Percentiles rank a stretch among this genome's conserved stretches.
Evolutionary conservation across 2,888 invertebrate species (phyloP).

Genomic region (Napeogenes inachia): DNA sequence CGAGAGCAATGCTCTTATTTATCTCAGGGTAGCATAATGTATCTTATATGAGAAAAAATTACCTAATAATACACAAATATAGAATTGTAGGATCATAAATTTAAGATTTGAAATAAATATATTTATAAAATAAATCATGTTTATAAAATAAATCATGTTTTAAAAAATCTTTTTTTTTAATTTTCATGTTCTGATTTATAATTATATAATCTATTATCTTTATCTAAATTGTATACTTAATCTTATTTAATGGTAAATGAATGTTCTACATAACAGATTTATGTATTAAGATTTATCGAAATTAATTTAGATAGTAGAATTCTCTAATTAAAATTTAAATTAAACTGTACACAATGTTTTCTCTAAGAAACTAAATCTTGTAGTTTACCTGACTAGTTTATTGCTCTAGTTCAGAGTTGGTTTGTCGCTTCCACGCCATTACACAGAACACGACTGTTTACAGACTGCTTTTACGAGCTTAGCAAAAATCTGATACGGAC

Average conservation of each 20-base stretch:
- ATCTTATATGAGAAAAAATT: not conserved
- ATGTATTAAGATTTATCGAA: too few relatives aligned
- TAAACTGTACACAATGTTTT: constrained; percentile 4
- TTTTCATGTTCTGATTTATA: too few relatives aligned
- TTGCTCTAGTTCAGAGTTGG: constrained; percentile 26
- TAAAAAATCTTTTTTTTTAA: too few relatives aligned
- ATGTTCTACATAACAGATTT: too few relatives aligned
- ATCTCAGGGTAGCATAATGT: not conserved
- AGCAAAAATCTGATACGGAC: constrained; percentile 69
- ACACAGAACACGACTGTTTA: constrained; percentile 56
- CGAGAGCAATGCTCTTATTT: constrained; percentile 27
- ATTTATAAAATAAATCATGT: too few relatives aligned
- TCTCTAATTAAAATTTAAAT: not conserved
- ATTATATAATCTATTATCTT: too few relatives aligned
- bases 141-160: too few relatives aligned
- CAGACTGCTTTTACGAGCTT: constrained; percentile 63
- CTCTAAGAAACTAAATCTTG: constrained; percentile 16
- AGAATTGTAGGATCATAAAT: too few relatives aligned
- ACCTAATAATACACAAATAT: too few relatives aligned
- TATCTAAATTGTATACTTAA: too few relatives aligned
- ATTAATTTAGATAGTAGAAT: not conserved
- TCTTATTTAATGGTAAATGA: too few relatives aligned
- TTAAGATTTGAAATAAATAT: too few relatives aligned
- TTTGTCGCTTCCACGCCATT: constrained; percentile 42
- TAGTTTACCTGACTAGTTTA: constrained; percentile 25